Percentiles rank a stretch among this genome's conserved stretches.
Conservation (phyloP, 2,113 vertebrate genomes). For the Alexandromys fortis region DNA sequence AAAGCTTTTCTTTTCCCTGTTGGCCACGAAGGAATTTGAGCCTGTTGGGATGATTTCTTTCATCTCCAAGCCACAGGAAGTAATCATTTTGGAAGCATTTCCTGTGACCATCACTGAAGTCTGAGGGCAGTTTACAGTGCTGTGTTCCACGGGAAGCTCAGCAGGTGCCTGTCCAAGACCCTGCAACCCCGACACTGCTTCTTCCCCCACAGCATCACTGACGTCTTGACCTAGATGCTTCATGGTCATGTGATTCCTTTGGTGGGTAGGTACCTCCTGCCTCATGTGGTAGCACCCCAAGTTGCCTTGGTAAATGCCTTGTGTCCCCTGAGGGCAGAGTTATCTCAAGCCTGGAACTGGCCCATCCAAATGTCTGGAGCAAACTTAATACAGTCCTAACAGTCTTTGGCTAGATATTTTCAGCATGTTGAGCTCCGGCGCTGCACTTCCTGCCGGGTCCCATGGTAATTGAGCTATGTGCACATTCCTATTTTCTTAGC, state of each 20-base stretch:
- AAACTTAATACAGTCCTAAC: neutral
- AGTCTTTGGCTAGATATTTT: conserved; percentile 50
- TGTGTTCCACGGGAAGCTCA: neutral
- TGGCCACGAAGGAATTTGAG: neutral
- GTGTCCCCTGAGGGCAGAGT: neutral
- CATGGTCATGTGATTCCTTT: neutral
- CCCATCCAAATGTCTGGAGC: neutral
- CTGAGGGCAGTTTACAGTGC: neutral
- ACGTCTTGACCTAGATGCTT: neutral
- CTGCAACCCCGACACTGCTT: accelerated
- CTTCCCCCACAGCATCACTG: neutral
- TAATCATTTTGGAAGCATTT: conserved; percentile 61
- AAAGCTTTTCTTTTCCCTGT: conserved; percentile 14
- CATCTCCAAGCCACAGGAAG: conserved; percentile 48
- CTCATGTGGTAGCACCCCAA: neutral
- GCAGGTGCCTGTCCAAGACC: neutral
- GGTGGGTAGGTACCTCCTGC: neutral
- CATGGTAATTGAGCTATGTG: conserved; percentile 74
- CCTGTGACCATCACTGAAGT: conserved; percentile 14
- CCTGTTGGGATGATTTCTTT: conserved; percentile 35
- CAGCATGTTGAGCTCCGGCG: neutral
- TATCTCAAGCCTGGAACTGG: neutral
- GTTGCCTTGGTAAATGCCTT: neutral
- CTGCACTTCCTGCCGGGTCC: conserved; percentile 71
- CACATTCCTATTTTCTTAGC: conserved; percentile 61